These are phyloP conservation scores for Coregonus clupeaformis DNA, from an alignment of 2,113 vertebrate genomes.

Conservation along the genomic window DNA sequence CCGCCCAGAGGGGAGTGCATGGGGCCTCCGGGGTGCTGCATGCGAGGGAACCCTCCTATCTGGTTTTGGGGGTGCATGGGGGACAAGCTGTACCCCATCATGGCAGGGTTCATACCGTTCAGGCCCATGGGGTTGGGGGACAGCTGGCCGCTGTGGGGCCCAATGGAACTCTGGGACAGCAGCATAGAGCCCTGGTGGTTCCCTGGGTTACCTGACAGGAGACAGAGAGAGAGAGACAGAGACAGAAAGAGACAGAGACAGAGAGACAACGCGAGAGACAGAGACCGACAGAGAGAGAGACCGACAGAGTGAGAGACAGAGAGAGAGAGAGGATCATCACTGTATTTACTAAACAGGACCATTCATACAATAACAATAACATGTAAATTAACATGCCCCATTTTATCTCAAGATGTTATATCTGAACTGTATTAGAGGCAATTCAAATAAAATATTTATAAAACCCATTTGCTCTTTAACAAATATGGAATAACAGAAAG, in stretches of 20 bases:
- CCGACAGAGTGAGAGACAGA: too few species aligned
- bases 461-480: too few species aligned
- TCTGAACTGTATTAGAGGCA: neutral
- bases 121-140: slow-evolving; percentile 88
- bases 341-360: too few species aligned
- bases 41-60: slow-evolving; percentile 68
- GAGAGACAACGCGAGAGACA: too few species aligned
- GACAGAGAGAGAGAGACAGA: too few species aligned
- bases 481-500: too few species aligned
- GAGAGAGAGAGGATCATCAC: too few species aligned
- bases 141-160: slow-evolving; percentile 80
- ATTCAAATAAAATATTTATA: too few species aligned
- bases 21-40: slow-evolving; percentile 73
- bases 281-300: too few species aligned
- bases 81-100: slow-evolving; percentile 81
- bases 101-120: slow-evolving; percentile 81
- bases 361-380: neutral
- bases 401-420: neutral
- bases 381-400: neutral
- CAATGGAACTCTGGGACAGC: slow-evolving; percentile 79
- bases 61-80: slow-evolving; percentile 86
- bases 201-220: slow-evolving; percentile 76
- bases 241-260: too few species aligned
- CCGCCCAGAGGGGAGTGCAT: slow-evolving; percentile 71
- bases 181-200: slow-evolving; percentile 82